phyloP scores from a whole-genome alignment of 2,113 vertebrate species.

The Herpetotheres cachinnans region DNA sequence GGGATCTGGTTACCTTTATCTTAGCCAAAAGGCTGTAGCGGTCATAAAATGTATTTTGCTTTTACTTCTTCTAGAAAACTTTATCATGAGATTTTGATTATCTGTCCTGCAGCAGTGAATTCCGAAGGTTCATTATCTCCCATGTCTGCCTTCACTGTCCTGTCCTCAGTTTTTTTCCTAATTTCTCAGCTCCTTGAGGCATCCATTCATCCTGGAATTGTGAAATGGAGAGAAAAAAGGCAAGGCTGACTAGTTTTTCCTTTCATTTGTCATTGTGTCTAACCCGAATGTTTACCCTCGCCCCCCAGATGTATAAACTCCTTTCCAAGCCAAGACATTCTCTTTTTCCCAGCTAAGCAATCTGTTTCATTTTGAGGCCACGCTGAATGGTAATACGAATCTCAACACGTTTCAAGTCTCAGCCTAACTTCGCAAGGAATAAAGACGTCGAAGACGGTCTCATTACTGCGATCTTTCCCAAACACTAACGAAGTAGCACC shows the following conservation, averaged over 20 bases:
- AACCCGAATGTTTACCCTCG: neutral
- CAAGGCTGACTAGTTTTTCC: neutral
- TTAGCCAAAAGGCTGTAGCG: neutral
- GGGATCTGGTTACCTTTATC: constrained; percentile 29
- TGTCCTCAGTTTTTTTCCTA: neutral
- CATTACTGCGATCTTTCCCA: fast-evolving
- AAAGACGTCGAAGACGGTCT: neutral
- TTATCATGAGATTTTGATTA: constrained; percentile 13
- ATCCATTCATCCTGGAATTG: neutral
- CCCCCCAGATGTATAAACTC: neutral
- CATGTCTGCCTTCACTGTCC: neutral
- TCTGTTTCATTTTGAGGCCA: neutral
- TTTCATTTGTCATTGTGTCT: constrained; percentile 4
- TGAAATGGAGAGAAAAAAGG: neutral
- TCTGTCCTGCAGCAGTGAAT: neutral
- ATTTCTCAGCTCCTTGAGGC: neutral
- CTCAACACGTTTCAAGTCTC: neutral
- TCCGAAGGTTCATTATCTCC: constrained; percentile 11
- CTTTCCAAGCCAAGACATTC: constrained; percentile 3
- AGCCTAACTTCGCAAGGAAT: neutral
- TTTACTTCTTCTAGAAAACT: neutral
- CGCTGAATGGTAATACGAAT: neutral
- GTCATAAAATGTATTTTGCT: neutral
- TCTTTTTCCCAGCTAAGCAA: constrained; percentile 1
- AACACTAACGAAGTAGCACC: constrained; percentile 20